A percentile compares a stretch with the other conserved stretches of the same genome.
Evolutionary conservation across 1,140 invertebrate species (phyloP).

Genomic region (Sitobion miscanthi): DNA sequence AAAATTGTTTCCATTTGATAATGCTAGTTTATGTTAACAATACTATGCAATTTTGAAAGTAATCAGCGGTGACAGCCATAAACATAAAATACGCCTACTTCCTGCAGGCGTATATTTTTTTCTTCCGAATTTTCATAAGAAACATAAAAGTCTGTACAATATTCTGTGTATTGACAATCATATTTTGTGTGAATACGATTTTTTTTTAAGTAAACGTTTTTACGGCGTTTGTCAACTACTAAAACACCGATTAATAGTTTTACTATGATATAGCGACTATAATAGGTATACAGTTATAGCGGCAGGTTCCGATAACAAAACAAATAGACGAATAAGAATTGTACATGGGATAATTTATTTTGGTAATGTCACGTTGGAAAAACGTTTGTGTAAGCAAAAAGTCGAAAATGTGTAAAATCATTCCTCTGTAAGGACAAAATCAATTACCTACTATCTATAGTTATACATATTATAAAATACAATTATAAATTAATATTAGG

Average conservation of each 20-base stretch:
- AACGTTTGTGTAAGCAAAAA: too few relatives aligned
- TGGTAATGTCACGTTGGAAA: too few relatives aligned
- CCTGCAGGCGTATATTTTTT: not conserved
- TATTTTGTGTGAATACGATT: not conserved
- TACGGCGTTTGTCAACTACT: not conserved
- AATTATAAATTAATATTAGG: too few relatives aligned
- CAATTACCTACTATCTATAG: too few relatives aligned
- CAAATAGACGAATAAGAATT: too few relatives aligned
- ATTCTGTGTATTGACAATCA: not conserved
- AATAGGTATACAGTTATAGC: not conserved
- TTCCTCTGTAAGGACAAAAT: too few relatives aligned
- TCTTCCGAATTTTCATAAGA: constrained; percentile 8
- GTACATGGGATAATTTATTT: too few relatives aligned
- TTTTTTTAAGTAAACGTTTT: not conserved
- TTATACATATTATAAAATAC: too few relatives aligned
- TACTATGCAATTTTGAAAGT: constrained; percentile 28
- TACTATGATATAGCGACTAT: not conserved
- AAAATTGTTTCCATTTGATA: constrained; percentile 4
- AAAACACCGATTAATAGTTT: not conserved
- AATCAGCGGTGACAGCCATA: not conserved
- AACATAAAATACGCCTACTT: constrained; percentile 29
- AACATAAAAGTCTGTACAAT: not conserved
- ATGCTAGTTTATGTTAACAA: constrained; percentile 13
- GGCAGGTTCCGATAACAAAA: too few relatives aligned
- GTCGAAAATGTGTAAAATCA: too few relatives aligned